Conservation (phyloP, 2,113 vertebrate species). For the Phycodurus eques region DNA sequence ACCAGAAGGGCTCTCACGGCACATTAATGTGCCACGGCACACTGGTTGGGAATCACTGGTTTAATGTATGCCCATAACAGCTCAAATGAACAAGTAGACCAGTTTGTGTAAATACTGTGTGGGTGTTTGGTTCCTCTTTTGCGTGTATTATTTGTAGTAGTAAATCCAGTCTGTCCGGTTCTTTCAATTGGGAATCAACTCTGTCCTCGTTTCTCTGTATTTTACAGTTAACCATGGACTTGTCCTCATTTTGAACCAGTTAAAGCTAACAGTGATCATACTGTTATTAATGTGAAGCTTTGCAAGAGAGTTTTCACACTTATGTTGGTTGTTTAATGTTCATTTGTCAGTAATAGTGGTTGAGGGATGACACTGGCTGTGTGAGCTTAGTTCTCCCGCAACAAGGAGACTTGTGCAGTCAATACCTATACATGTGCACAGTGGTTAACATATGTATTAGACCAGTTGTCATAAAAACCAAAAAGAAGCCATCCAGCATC, state of each 20-base stretch:
- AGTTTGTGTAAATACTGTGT: constrained; percentile 14
- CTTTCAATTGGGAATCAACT: constrained; percentile 6
- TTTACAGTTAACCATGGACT: constrained; percentile 4
- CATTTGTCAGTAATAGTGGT: not conserved
- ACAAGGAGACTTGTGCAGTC: not conserved
- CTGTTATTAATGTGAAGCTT: not conserved
- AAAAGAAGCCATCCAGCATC: too few relatives aligned
- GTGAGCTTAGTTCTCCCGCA: too few relatives aligned
- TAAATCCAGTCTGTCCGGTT: constrained; percentile 61
- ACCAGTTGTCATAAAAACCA: too few relatives aligned
- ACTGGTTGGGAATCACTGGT: too few relatives aligned
- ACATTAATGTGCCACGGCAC: too few relatives aligned
- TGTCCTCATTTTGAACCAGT: not conserved
- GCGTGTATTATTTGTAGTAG: constrained; percentile 32
- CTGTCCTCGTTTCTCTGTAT: constrained; percentile 16
- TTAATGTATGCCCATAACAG: not conserved
- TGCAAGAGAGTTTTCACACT: not conserved
- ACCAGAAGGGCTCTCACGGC: too few relatives aligned
- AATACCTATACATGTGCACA: not conserved
- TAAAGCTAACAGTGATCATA: not conserved
- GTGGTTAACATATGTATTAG: not conserved
- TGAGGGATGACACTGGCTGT: not conserved
- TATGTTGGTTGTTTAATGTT: not conserved
- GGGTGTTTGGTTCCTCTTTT: constrained; percentile 33
- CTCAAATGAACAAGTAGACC: not conserved